phyloP scores from a whole-genome alignment of 2,797 vertebrate species.

The Parauchenoglanis ngamensis region DNA sequence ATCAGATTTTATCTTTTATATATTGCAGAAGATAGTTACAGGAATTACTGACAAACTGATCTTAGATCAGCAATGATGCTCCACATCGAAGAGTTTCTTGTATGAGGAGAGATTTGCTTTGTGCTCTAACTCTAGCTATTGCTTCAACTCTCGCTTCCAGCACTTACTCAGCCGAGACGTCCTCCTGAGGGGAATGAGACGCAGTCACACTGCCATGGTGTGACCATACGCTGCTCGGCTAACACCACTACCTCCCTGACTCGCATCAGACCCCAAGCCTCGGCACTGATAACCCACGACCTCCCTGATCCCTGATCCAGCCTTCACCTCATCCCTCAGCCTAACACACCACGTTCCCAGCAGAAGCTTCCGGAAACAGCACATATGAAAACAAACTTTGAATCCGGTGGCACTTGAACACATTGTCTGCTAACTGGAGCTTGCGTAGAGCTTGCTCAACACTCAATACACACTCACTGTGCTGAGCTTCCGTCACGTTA shows the following conservation, averaged over 20 bases:
- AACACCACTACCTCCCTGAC: slow-evolving; percentile 46
- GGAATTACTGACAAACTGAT: not conserved
- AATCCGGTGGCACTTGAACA: not conserved
- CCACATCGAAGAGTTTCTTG: not conserved
- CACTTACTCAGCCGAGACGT: slow-evolving; percentile 85
- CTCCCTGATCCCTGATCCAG: slow-evolving; percentile 1
- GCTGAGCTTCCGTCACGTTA: not conserved
- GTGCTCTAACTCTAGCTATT: slow-evolving; percentile 47
- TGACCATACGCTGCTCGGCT: slow-evolving; percentile 59
- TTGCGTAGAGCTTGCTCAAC: not conserved
- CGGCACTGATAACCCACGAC: slow-evolving; percentile 20
- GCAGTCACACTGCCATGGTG: slow-evolving; percentile 64
- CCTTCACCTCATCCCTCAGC: slow-evolving; percentile 28
- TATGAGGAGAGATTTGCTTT: slow-evolving; percentile 4
- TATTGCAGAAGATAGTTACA: not conserved
- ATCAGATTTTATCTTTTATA: not conserved
- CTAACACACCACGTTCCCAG: not conserved
- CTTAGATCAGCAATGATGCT: too few relatives aligned
- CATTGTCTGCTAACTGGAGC: not conserved
- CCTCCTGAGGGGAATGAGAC: slow-evolving; percentile 78
- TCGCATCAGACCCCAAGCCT: slow-evolving; percentile 46
- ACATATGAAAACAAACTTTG: slow-evolving; percentile 9
- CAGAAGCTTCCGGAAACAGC: not conserved
- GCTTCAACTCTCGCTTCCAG: slow-evolving; percentile 77
- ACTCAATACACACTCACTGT: not conserved